phyloP scores from a whole-genome alignment of 2,888 invertebrate species.

The Hesperia comma region DNA sequence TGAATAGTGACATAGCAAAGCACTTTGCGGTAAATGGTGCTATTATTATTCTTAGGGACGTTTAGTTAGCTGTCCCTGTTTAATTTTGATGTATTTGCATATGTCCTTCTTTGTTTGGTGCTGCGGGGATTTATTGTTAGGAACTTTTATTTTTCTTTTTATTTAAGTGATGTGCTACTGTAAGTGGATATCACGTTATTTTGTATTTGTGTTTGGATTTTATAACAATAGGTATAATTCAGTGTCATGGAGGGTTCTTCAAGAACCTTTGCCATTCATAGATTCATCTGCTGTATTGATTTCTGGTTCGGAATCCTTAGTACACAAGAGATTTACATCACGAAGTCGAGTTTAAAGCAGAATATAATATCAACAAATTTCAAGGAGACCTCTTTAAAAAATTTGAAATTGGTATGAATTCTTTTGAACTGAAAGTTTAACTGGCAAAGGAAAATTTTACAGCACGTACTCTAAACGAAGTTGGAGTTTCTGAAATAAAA shows the following conservation, averaged over 20 bases:
- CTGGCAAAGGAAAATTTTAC: constrained; percentile 25
- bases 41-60: constrained; percentile 72
- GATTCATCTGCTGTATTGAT: too few relatives aligned
- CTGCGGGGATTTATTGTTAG: constrained; percentile 14
- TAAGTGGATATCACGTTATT: too few relatives aligned
- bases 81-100: constrained; percentile 61
- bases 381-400: constrained; percentile 10
- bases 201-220: too few relatives aligned
- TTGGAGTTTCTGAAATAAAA: constrained; percentile 35
- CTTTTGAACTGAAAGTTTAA: constrained; percentile 25
- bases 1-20: constrained; percentile 80
- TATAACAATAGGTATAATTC: too few relatives aligned
- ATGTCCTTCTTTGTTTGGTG: constrained; percentile 43
- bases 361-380: constrained; percentile 3
- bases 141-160: background rate
- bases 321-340: too few relatives aligned
- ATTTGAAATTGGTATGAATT: constrained; percentile 25
- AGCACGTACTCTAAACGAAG: constrained; percentile 33
- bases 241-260: too few relatives aligned
- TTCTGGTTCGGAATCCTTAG: too few relatives aligned
- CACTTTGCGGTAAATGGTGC: constrained; percentile 75
- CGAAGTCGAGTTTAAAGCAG: too few relatives aligned
- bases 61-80: constrained; percentile 54
- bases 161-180: too few relatives aligned
- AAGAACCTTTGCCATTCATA: too few relatives aligned